A percentile compares a stretch with the other conserved stretches of the same genome.
Evolutionary conservation across 1,140 invertebrate genomes (phyloP).

Genomic region (Conus betulinus): DNA sequence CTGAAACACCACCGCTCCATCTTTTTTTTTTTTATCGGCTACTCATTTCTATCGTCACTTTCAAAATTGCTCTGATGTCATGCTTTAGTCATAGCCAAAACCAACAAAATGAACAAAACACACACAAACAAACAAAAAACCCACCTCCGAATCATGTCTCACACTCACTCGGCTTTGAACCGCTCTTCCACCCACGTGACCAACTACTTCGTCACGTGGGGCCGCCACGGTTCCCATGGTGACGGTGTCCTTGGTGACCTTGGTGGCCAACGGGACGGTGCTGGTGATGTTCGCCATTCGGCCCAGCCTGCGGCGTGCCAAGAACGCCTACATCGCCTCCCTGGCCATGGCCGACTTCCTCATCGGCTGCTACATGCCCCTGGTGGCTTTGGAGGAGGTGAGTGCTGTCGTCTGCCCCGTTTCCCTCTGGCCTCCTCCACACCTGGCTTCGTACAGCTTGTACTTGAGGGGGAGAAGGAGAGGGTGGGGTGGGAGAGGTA

Average conservation of each 20-base stretch:
- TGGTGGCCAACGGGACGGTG: conserved; percentile 61
- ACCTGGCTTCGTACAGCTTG: no score
- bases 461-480: no score
- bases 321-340: conserved; percentile 66
- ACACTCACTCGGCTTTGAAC: not conserved
- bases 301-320: conserved; percentile 53
- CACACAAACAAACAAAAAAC: not conserved
- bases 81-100: no score
- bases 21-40: no score
- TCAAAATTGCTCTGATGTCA: no score
- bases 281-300: conserved; percentile 57
- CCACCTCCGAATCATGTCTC: not conserved
- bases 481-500: no score
- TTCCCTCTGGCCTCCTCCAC: no score
- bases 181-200: not conserved
- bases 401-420: not conserved
- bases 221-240: conserved; percentile 57
- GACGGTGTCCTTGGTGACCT: conserved; percentile 49
- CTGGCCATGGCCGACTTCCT: conserved; percentile 63
- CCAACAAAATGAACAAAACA: not conserved
- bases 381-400: conserved; percentile 55
- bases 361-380: conserved; percentile 59
- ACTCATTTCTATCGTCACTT: no score
- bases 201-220: conserved; percentile 52
- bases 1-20: no score